Conservation (phyloP, 1,140 invertebrate species). For the Drosophila littoralis region DNA sequence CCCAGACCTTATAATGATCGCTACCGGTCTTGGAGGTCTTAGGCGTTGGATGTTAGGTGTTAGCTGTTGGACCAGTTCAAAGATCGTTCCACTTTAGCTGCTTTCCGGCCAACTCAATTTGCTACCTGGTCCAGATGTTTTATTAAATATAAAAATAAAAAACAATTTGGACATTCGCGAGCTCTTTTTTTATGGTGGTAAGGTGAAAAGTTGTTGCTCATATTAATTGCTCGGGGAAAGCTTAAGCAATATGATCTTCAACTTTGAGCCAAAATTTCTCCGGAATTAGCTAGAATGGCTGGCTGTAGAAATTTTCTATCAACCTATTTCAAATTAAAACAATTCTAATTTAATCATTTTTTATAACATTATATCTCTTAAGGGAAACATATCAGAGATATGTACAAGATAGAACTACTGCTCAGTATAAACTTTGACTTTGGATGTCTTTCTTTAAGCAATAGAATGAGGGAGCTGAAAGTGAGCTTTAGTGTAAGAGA, state of each 20-base stretch:
- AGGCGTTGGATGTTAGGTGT: conserved; percentile 20
- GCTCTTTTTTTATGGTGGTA: conserved; percentile 13
- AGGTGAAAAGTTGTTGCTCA: conserved; percentile 40
- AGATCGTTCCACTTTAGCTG: conserved; percentile 56
- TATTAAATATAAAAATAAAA: conserved; percentile 20
- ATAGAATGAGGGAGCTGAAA: too few relatives aligned
- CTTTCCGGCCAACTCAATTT: conserved; percentile 30
- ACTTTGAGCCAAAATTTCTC: conserved; percentile 29
- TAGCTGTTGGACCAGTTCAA: conserved; percentile 36
- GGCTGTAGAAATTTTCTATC: background rate
- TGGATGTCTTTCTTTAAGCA: too few relatives aligned
- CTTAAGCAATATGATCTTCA: conserved; percentile 17
- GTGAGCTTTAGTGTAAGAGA: too few relatives aligned
- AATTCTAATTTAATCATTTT: too few relatives aligned
- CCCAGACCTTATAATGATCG: conserved; percentile 45
- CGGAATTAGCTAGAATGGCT: background rate
- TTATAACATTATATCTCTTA: too few relatives aligned
- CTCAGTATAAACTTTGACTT: too few relatives aligned
- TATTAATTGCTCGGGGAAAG: conserved; percentile 43
- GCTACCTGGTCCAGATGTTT: conserved; percentile 35
- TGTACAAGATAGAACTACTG: too few relatives aligned
- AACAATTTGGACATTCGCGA: conserved; percentile 11
- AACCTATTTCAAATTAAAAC: background rate
- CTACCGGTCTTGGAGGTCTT: conserved; percentile 62
- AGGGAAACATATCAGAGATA: too few relatives aligned